Evolutionary conservation across 2,113 vertebrate genomes (phyloP).

Genomic region (Struthidea cinerea): DNA sequence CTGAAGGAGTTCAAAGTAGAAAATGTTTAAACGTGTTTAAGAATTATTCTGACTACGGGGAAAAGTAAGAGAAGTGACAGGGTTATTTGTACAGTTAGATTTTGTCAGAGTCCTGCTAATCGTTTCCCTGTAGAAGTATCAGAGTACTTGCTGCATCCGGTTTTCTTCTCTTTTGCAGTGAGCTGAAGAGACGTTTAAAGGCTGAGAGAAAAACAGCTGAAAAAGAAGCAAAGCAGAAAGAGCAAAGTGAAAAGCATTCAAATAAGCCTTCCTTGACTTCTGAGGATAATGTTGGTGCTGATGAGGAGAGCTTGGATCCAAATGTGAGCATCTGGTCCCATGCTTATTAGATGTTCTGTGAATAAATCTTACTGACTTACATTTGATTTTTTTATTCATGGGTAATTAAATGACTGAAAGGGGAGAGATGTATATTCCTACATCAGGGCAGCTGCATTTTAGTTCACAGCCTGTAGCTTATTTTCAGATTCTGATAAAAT

Average conservation of each 20-base stretch:
- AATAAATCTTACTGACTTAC: not conserved
- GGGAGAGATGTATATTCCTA: not conserved
- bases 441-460: not conserved
- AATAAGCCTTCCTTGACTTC: constrained; percentile 4
- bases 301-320: constrained; percentile 92
- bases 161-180: constrained; percentile 71
- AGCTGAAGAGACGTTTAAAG: constrained; percentile 92
- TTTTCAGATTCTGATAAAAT: not conserved
- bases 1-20: not conserved
- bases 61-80: not conserved
- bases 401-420: not conserved
- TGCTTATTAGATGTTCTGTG: not conserved
- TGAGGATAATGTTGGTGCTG: constrained; percentile 61
- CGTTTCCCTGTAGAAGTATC: not conserved
- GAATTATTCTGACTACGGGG: not conserved
- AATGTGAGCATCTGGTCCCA: constrained; percentile 76
- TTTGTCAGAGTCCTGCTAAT: not conserved
- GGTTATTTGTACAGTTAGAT: not conserved
- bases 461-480: not conserved
- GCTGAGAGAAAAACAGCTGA: constrained; percentile 91
- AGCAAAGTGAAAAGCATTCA: constrained; percentile 72
- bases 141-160: not conserved
- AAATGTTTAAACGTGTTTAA: not conserved
- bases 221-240: constrained; percentile 88
- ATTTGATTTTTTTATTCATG: not conserved